Percentiles rank a stretch among this genome's conserved stretches.
Evolutionary conservation across 2,888 invertebrate genomes (phyloP).

Genomic region (Himalopsyche kuldschensis): DNA sequence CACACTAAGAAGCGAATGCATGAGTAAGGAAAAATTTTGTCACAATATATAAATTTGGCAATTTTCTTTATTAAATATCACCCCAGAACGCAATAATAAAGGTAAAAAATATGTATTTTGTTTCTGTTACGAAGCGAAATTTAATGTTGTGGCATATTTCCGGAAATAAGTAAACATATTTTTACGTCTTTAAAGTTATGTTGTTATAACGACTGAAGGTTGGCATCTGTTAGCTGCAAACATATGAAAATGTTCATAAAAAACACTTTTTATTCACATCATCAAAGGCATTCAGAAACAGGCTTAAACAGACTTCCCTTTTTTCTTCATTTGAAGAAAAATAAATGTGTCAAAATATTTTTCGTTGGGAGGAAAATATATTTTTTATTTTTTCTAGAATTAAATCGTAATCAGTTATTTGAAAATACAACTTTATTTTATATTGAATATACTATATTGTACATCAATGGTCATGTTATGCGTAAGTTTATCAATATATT

Average conservation of each 20-base stretch:
- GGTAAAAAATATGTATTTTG: background rate
- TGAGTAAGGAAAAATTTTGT: background rate
- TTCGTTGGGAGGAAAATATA: too few relatives aligned
- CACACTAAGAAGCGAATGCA: background rate
- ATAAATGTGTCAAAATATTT: too few relatives aligned
- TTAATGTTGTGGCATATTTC: background rate
- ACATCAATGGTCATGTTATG: too few relatives aligned
- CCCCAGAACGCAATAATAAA: background rate
- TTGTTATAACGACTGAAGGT: background rate
- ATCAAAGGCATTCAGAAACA: background rate
- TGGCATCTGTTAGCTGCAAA: background rate
- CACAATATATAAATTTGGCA: background rate
- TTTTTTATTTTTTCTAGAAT: too few relatives aligned
- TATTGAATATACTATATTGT: too few relatives aligned
- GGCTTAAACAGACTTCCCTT: too few relatives aligned
- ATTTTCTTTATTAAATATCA: background rate
- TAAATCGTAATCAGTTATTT: too few relatives aligned
- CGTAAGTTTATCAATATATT: too few relatives aligned
- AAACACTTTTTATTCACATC: background rate
- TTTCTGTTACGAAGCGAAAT: background rate
- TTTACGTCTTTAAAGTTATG: background rate
- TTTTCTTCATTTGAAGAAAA: too few relatives aligned
- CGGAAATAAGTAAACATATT: background rate
- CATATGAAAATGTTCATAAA: background rate
- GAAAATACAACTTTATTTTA: too few relatives aligned